Evolutionary conservation across 2,797 vertebrate species (phyloP), one percentile per base, ranked within the genome.

Genomic region (Cichlasoma orientale): DNA sequence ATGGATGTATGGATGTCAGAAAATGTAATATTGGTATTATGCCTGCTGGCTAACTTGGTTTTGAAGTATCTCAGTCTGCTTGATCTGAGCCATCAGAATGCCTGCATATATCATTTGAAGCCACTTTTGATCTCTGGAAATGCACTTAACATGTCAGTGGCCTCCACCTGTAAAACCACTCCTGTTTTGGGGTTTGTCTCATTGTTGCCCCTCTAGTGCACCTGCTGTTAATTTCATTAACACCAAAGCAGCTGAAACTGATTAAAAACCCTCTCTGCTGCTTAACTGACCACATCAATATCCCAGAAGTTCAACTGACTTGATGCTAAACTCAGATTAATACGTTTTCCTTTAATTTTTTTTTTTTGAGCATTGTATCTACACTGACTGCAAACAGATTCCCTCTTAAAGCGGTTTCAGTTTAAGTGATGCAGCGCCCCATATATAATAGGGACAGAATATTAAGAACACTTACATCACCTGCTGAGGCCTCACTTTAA

Each of bases 401-500:
- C 3, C 21, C 0, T 66, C 23, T 25, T 44, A 66, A 66, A 66
- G 14, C 23, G 25, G 8, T 66, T 27, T 44, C 38, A 44, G 8
- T 66, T 27, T 44, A 66, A 66, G 8, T 44, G 14, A 27, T 0
- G 1, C 23, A 66, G 14, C 8, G 0, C 5, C 3, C 0, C 21
- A 25, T 63, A 8, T 41, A 63, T 41, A 21, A 41, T 13, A 18
- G 36, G 36, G 4, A 25, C 14, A 44, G 33, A 63, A 44, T 63
- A 44, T 63, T 63, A 63, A 13, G 36, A 63, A 44, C 59, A 44
- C 59, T 44, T 44, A 63, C 0, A 18, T 8, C 50, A n/a, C 3
- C 19, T 16, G 8, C 50, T 44, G 13, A 13, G 41, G 13, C 41
- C 41, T 44, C 41, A 44, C 13, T 44, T 11, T 38, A 38, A 38